A percentile compares a stretch with the other conserved stretches of the same genome.
phyloP scores from a whole-genome alignment of 2,113 vertebrate species.

The Indicator maculatus region DNA sequence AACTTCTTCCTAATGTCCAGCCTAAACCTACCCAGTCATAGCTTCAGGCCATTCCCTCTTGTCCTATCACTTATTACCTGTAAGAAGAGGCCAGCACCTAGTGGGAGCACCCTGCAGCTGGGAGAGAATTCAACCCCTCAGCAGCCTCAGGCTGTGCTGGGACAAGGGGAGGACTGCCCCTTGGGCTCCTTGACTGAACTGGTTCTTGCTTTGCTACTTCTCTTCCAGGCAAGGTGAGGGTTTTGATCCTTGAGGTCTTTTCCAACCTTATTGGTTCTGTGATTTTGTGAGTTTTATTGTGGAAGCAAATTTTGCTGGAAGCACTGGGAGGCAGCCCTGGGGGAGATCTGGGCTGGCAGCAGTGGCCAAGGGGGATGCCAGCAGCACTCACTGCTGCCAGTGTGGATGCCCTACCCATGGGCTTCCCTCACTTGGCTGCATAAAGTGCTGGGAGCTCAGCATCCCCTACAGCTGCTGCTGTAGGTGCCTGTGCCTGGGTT shows the following conservation, averaged over 20 bases:
- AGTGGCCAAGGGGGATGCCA: background rate
- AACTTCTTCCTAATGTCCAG: too few relatives aligned
- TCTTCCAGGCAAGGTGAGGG: background rate
- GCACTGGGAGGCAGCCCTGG: fast-evolving
- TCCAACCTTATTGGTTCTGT: too few relatives aligned
- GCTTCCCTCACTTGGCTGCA: fast-evolving
- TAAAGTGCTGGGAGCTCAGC: background rate
- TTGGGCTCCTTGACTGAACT: background rate
- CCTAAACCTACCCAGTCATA: too few relatives aligned
- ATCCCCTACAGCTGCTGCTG: background rate
- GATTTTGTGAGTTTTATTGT: background rate
- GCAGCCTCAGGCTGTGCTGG: background rate
- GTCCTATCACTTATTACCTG: too few relatives aligned
- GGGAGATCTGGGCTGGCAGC: background rate
- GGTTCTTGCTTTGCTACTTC: background rate
- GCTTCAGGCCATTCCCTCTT: too few relatives aligned
- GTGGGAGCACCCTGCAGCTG: background rate
- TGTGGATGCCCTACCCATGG: fast-evolving
- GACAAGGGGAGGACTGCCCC: background rate
- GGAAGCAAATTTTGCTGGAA: background rate
- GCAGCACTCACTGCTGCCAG: background rate
- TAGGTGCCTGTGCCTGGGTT: background rate
- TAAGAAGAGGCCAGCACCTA: too few relatives aligned
- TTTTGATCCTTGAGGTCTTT: background rate
- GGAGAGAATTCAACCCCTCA: background rate